Evolutionary conservation across 2,113 vertebrate species (phyloP).

Genomic region (Psilopogon haemacephalus): DNA sequence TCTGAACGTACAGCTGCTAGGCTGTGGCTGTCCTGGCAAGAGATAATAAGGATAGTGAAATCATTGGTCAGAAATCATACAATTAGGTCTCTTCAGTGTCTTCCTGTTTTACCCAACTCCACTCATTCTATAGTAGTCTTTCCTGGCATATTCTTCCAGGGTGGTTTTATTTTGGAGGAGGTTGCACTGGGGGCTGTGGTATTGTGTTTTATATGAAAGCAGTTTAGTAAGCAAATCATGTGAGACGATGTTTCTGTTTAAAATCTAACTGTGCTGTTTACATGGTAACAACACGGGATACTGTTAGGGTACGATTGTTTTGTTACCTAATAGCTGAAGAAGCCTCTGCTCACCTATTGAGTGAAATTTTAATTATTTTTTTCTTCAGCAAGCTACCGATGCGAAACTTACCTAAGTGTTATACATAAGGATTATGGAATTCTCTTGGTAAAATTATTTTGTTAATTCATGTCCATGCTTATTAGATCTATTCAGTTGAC

Average conservation of each 20-base stretch:
- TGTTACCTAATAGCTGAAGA: not conserved
- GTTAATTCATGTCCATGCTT: not conserved
- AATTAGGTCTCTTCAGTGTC: not conserved
- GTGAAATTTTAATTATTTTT: not conserved
- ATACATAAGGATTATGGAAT: not conserved
- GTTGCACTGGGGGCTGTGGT: not conserved
- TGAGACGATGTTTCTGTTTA: not conserved
- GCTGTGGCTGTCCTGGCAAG: not conserved
- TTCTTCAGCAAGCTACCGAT: not conserved
- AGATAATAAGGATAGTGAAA: not conserved
- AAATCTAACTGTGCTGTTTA: not conserved
- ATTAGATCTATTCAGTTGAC: slow-evolving; percentile 82
- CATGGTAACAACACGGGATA: not conserved
- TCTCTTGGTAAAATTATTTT: not conserved
- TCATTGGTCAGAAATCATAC: accelerated
- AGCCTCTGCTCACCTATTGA: not conserved
- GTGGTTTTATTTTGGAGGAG: not conserved
- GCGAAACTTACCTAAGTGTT: not conserved
- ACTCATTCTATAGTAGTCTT: accelerated
- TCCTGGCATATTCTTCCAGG: not conserved
- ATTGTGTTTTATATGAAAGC: not conserved
- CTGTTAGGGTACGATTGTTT: not conserved
- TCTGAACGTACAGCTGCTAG: accelerated
- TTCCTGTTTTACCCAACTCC: not conserved
- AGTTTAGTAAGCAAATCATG: not conserved